phyloP scores from a whole-genome alignment of 2,888 invertebrate genomes.

The Drosophila differens region DNA sequence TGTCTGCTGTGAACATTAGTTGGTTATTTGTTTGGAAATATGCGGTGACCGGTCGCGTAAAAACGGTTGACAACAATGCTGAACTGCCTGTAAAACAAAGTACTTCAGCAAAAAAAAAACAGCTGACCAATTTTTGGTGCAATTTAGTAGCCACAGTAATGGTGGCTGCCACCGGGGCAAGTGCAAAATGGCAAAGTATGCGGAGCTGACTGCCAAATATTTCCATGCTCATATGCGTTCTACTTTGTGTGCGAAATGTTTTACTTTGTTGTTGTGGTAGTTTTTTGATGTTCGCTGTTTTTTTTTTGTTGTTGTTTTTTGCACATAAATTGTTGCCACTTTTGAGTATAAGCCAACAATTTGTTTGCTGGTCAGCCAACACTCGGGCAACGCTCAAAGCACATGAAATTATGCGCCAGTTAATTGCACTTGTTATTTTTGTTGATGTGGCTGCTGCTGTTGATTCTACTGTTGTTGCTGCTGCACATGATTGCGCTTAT shows the following conservation, averaged over 20 bases:
- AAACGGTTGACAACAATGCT: constrained; percentile 48
- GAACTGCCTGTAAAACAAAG: constrained; percentile 35
- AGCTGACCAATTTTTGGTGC: constrained; percentile 53
- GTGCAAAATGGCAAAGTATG: constrained; percentile 11
- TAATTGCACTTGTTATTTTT: constrained; percentile 68
- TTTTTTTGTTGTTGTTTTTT: constrained; percentile 17
- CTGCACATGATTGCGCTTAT: constrained; percentile 67
- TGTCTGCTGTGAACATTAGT: constrained; percentile 46
- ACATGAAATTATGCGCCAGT: constrained; percentile 62
- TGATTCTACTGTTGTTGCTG: constrained; percentile 30
- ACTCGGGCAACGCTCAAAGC: constrained; percentile 33
- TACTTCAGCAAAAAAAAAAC: constrained; percentile 6
- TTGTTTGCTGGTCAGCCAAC: constrained; percentile 75
- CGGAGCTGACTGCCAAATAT: constrained; percentile 46
- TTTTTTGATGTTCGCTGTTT: constrained; percentile 42
- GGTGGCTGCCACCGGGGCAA: constrained; percentile 14
- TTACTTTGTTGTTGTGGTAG: constrained; percentile 29
- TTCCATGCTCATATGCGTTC: constrained; percentile 52
- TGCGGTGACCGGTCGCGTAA: constrained; percentile 40
- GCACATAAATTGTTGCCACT: constrained; percentile 73
- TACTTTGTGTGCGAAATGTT: constrained; percentile 36
- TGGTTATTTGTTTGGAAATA: constrained; percentile 46
- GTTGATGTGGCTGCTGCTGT: constrained; percentile 39
- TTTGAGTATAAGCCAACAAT: constrained; percentile 80
- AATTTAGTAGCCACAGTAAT: constrained; percentile 42